Evolutionary conservation across 2,113 vertebrate species (phyloP), one percentile per base, ranked within the genome.

Genomic region (Mungos mungo): DNA sequence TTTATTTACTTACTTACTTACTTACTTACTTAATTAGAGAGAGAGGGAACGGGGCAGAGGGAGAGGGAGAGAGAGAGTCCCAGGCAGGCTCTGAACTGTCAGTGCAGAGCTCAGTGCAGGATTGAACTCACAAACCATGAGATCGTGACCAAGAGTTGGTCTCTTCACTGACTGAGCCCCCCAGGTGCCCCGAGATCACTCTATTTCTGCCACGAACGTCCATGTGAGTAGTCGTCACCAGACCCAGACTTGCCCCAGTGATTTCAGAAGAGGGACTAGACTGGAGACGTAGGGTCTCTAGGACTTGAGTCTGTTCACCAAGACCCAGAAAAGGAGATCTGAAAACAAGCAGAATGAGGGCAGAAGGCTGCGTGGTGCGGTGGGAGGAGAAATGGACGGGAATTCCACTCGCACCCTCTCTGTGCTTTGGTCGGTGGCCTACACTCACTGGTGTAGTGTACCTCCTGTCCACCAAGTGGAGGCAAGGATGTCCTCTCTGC

Each of bases 401-500:
- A 15, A 41, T 25, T 33, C 47, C 23, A 41, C 13, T 7, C 11
- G 27, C 6, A 25, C n/a, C 27, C 16, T 21, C 10, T 11, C 31
- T 54, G 6, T 19, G 29, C 14, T 2, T 45, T 12, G 10, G 31
- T 1, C 3, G 29, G n/a, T 0, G 23, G 25, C 16, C 11, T 38
- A 13, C 16, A 16, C 5, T 19, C 16, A 7, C 4, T 10, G 0
- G 16, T 10, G 18, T 41, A 11, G 16, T 10, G 18, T 41, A 11
- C n/a, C 47, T 81, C 41, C 21, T 11, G 5, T 21, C 4, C 16
- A 69, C 16, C 45, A 15, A 14, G 8, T 81, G 47, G n/a, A 16
- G 66, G 18, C 13, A 10, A 23, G 4, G 13, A 3, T 68, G 3
- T 18, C 38, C 27, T 81, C 12, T 21, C 29, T 21, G 19, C 47